Base-by-base conservation (phyloP, 1,140 invertebrate genomes). In the Chlorops oryzae region DNA sequence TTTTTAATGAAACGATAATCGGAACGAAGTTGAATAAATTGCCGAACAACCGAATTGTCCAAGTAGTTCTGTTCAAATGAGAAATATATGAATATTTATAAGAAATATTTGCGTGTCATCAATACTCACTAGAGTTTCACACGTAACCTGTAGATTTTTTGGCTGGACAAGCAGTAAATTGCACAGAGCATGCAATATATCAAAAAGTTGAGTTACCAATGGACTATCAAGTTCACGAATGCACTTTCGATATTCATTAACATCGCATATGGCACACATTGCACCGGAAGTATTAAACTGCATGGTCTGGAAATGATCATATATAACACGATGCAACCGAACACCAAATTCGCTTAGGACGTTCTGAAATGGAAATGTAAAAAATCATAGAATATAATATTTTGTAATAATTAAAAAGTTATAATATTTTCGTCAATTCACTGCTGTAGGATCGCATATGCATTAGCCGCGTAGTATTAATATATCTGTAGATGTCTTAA, bases 211-310 rank as follows among this genome's bases (percentile, higher is more conserved):
- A 18, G 82, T 86, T 12, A 97, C 85, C 23, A 92, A 73, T 1
- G 85, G 78, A 24, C 89, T 80, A 50, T 84, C 78, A 62, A 91
- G 79, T 59, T 81, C 77, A 57, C 86, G 81, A 9, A 87, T 84
- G 75, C 84, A 90, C 69, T 84, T 92, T 24, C 93, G 78, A 70
- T 90, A 90, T 70, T 98, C 96, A 66, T 96, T 97, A 45, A 99
- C 88, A 78, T 99, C 96, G 76, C 92, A 98, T 54, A 99, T 96
- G 2, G 90, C 90, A 70, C 93, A 87, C 90, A 98, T 96, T 3
- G 93, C 95, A 48, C 93, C 96, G 50, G 92, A 84, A 17, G 90
- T 91, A 75, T 93, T 97, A 64, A 96, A 99, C 63, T 93, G 90
- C 78, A 92, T 98, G 60, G 92, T 89, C 57, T 90, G 85, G 34